Percentiles rank a stretch among this genome's conserved stretches.
Evolutionary conservation across 2,888 invertebrate species (phyloP).

Genomic region (Elysia crispata): DNA sequence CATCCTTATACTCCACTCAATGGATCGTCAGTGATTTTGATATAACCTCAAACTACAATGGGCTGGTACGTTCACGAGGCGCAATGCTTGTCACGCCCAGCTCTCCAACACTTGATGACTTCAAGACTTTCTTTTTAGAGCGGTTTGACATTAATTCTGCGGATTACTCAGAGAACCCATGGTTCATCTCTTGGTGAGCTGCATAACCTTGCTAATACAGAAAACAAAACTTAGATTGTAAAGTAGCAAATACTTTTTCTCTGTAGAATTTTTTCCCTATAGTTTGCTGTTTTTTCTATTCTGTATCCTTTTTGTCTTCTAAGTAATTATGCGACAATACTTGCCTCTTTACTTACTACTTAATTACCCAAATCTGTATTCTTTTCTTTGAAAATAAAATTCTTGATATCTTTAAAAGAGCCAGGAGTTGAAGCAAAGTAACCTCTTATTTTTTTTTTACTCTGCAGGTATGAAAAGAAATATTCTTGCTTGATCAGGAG

Average conservation of each 20-base stretch:
- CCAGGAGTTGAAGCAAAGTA: too few relatives aligned
- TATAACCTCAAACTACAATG: constrained; percentile 49
- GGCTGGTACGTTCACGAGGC: constrained; percentile 55
- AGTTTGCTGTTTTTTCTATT: too few relatives aligned
- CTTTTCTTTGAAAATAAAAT: too few relatives aligned
- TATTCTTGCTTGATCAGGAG: constrained; percentile 26
- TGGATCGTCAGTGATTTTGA: constrained; percentile 66
- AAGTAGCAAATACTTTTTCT: neutral
- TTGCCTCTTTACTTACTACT: too few relatives aligned
- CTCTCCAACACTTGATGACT: constrained; percentile 59
- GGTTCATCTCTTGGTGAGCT: constrained; percentile 73
- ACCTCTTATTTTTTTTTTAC: neutral
- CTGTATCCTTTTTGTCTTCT: too few relatives aligned
- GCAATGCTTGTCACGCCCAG: constrained; percentile 58
- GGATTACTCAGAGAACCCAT: constrained; percentile 65
- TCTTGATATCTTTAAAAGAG: too few relatives aligned
- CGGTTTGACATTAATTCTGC: constrained; percentile 52
- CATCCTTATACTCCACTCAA: constrained; percentile 55
- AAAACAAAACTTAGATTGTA: too few relatives aligned
- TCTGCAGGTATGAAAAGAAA: constrained; percentile 33
- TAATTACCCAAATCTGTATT: neutral
- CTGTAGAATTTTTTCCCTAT: constrained; percentile 23
- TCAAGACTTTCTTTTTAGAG: constrained; percentile 62
- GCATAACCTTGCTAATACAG: constrained; percentile 35
- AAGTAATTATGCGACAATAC: too few relatives aligned